Evolutionary conservation across 2,888 invertebrate species (phyloP), one percentile per base, ranked within the genome.

Genomic region (Drosophila mimetica): DNA sequence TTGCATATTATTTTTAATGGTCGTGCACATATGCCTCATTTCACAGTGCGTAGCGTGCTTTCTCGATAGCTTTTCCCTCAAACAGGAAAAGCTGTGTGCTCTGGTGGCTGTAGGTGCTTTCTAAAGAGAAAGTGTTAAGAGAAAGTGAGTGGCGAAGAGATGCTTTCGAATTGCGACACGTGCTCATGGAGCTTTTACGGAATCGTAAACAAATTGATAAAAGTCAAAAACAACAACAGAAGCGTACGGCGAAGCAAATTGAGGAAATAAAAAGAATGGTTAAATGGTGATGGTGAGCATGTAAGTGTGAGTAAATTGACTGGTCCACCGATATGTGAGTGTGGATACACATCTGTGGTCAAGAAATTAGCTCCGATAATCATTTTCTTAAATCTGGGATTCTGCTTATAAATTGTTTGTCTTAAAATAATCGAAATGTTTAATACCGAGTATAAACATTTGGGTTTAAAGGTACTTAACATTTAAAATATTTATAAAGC

Each of bases 201-300:
- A 76, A 80, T 77, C 54, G 87, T 86, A 86, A 82, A 80, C 85
- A 86, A 86, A 67, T 74, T 77, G 71, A 86, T 84, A 76, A 83
- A 60, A 77, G 55, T 58, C 65, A 25, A 66, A 36, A 46, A 41
- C 55, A 47, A 71, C 61, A 64, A 51, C 34, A 63, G 46, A 60
- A 54, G 41, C 39, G 34, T 76, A 41, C 16, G 39, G 41, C 54
- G 44, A 44, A 71, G 77, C 74, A 79, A 64, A 76, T 69, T 77
- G 75, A 57, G 58, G 70, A 79, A 79, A 76, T 74, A 71, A 52
- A 72, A 64, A 65, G 55, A 50, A 54, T 52, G 48, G 34, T 48
- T 41, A 34, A 22, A 65, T 36, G 61, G 50, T 16, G 20, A 65
- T 36, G 61, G 50, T 16, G 20, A 44, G 50, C 74, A 36, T 42